Evolutionary conservation across 2,113 vertebrate species (phyloP), one percentile per base, ranked within the genome.

Genomic region (Cairina moschata): DNA sequence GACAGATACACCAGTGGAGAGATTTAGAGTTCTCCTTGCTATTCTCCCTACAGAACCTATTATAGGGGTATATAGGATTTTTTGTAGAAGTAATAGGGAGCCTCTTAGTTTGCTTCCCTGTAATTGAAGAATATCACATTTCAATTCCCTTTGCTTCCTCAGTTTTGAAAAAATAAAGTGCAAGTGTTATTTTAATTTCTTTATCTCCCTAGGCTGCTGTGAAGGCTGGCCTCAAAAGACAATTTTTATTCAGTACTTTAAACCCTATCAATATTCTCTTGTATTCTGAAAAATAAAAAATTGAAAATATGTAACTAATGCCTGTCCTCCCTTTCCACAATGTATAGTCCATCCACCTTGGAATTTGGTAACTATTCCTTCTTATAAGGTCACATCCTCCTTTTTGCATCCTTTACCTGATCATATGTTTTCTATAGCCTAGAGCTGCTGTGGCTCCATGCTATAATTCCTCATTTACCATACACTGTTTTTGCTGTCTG

Each of bases 101-200:
- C 3, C 23, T 81, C 93, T 91, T 42, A 46, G 68, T 90, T 84
- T 84, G 40, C 15, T 71, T 95, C 62, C 8, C 18, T 76, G 46
- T 34, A 92, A 96, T 93, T 90, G 69, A 95, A 67, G 81, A 91
- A 75, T 71, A 40, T 34, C 2, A 2, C 26, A 44, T 90, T 90
- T 97, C 77, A 48, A 31, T 91, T 92, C 40, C 59, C 67, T 95
- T 83, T 44, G 28, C 38, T 88, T 95, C 58, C 36, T 82, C 36
- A 32, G 67, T 63, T 90, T 81, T 90, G 56, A 90, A 79, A 95
- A 67, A 93, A 75, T 26, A 55, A 92, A 92, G 40, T 72, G 74
- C 56, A 89, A 83, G 67, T 95, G 83, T 76, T 97, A 65, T 15
- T 91, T 86, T 93, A 77, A 90, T 92, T 92, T 83, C 65, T 93